Base-by-base conservation (phyloP, 2,888 invertebrate species). In the Halictus ligatus region DNA sequence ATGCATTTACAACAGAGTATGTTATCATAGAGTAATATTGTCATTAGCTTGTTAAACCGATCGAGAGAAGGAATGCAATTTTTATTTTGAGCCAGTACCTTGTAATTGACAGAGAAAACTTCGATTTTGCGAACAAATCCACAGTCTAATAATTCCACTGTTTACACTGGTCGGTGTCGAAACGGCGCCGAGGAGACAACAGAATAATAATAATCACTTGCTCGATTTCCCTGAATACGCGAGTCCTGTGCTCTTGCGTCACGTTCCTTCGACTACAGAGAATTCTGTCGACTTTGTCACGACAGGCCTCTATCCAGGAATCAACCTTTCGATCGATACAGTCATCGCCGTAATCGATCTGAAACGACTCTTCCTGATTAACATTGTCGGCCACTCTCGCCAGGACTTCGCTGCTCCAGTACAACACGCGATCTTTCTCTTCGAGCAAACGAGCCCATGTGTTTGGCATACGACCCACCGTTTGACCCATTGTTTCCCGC, bases 391-490 rank as follows among this genome's bases (percentile, higher is more conserved):
- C 88, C 2, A 92, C 88, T 76, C 88, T 86, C 7, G 92, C 91
- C 8, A 94, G 74, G 18, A 94, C 88, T 81, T 93, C 92, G 0
- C 89, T 86, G 74, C 93, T 93, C 92, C 92, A 93, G 35, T 90
- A 91, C 15, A 93, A 60, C 48, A 92, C 89, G 25, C 92, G 90
- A 80, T 93, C 86, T 76, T 74, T 89, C 76, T 93, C 92, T 48
- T 91, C 86, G 40, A 91, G 79, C 67, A 93, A 86, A 75, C 81
- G 84, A 6, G 79, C 74, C 90, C 91, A 91, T n/a, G 89, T 90
- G 60, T 91, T 84, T 54, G 93, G 92, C 91, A 92, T 89, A 69
- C 86, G 86, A 83, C 92, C 92, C 60, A 91, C 71, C 78, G 58
- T 80, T 87, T 93, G 93, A 18, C 93, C 93, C 93, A 93, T 93